A percentile compares a stretch with the other conserved stretches of the same genome.
Evolutionary conservation across 2,113 vertebrate genomes (phyloP).

Genomic region (Suncus etruscus): DNA sequence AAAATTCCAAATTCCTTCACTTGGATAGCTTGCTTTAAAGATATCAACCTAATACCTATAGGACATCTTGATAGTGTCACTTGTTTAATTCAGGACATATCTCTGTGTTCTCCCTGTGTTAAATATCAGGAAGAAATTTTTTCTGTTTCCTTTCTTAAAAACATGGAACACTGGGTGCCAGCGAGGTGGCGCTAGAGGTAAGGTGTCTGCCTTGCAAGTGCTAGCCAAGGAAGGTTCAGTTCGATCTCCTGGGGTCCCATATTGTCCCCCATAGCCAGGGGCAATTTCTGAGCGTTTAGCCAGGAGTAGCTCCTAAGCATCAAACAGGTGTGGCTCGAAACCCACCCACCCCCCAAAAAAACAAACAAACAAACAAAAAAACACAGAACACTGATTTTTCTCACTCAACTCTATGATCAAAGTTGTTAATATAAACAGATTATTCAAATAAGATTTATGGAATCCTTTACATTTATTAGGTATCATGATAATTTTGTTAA

Average conservation of each 20-base stretch:
- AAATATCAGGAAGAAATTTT: background rate
- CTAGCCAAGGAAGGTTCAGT: background rate
- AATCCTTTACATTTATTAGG: background rate
- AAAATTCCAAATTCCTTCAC: background rate
- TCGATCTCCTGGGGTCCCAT: no score
- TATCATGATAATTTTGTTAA: background rate
- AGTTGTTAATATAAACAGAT: background rate
- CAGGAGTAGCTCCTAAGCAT: no score
- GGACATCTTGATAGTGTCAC: background rate
- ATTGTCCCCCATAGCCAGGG: no score
- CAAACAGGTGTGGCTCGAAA: no score
- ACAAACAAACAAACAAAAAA: no score
- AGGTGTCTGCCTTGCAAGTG: background rate
- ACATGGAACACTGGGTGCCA: no score
- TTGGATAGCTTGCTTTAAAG: background rate
- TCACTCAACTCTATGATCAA: background rate
- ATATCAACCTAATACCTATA: background rate
- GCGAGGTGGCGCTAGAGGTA: no score
- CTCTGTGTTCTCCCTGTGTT: background rate
- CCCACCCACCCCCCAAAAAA: no score
- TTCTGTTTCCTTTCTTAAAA: background rate
- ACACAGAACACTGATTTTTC: no score
- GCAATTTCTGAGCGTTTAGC: no score
- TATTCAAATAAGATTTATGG: background rate
- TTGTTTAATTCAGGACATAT: background rate